Evolutionary conservation across 2,888 invertebrate genomes (phyloP).

Genomic region (Dryococelus australis): DNA sequence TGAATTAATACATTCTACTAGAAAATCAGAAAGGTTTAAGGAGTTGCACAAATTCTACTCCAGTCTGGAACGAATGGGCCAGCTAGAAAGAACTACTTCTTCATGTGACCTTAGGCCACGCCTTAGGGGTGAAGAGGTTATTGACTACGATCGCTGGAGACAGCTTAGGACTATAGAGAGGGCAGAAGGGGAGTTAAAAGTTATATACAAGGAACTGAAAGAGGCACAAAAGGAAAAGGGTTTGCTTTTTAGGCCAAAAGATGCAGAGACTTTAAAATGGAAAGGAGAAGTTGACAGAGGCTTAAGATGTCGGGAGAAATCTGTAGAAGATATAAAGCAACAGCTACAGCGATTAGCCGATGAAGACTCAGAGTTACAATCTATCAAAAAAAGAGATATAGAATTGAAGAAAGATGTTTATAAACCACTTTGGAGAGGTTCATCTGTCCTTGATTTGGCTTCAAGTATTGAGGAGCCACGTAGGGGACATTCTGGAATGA

Average conservation of each 20-base stretch:
- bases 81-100: conserved; percentile 80
- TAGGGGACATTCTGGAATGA: conserved; percentile 42
- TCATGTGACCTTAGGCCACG: conserved; percentile 73
- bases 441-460: conserved; percentile 81
- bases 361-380: conserved; percentile 54
- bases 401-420: conserved; percentile 69
- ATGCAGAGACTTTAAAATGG: conserved; percentile 69
- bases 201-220: conserved; percentile 77
- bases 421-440: conserved; percentile 84
- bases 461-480: conserved; percentile 65
- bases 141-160: conserved; percentile 89
- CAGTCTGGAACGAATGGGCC: conserved; percentile 83
- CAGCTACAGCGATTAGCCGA: conserved; percentile 71
- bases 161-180: conserved; percentile 79
- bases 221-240: conserved; percentile 83
- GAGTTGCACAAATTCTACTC: conserved; percentile 86
- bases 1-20: conserved; percentile 69
- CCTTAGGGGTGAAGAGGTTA: conserved; percentile 78
- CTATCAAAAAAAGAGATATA: conserved; percentile 37
- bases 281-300: conserved; percentile 76
- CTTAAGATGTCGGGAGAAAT: conserved; percentile 82
- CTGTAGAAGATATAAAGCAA: conserved; percentile 84
- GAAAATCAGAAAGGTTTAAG: conserved; percentile 75
- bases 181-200: conserved; percentile 82
- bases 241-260: conserved; percentile 80